phyloP scores from a whole-genome alignment of 2,888 invertebrate genomes.

The Epinotia nisella region DNA sequence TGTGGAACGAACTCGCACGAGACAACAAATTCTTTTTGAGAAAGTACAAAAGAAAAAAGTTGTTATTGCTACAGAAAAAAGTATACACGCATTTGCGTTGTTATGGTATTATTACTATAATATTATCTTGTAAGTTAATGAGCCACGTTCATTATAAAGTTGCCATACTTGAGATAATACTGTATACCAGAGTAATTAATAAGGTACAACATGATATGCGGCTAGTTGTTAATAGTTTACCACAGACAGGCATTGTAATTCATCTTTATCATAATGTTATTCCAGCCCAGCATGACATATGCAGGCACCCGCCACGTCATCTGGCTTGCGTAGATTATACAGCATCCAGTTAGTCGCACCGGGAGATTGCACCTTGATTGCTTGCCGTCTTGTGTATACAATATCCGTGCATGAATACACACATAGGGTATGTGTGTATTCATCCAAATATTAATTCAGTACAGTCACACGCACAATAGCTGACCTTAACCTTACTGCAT shows the following conservation, averaged over 20 bases:
- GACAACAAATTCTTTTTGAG: too few species aligned
- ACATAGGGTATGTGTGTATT: too few species aligned
- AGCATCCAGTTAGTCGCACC: slow-evolving; percentile 30
- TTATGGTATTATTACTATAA: too few species aligned
- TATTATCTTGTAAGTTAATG: too few species aligned
- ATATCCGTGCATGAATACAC: slow-evolving; percentile 3
- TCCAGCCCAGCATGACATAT: slow-evolving; percentile 1
- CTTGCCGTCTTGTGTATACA: slow-evolving; percentile 45
- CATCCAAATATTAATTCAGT: slow-evolving; percentile 27
- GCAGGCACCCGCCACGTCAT: slow-evolving; percentile 5
- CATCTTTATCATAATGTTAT: slow-evolving; percentile 5
- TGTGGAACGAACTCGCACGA: background rate
- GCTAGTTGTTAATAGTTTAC: background rate
- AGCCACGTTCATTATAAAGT: background rate
- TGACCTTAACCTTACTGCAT: slow-evolving; percentile 21
- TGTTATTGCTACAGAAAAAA: background rate
- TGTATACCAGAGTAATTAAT: background rate
- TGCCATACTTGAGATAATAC: background rate
- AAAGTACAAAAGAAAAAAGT: background rate
- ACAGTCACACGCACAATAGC: slow-evolving; percentile 2
- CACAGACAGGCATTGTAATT: background rate
- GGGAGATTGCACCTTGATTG: slow-evolving; percentile 51
- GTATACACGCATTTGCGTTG: background rate
- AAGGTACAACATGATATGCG: background rate
- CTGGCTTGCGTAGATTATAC: slow-evolving; percentile 31